Evolutionary conservation across 2,797 vertebrate species (phyloP), one percentile per base, ranked within the genome.

Genomic region (Acipenser ruthenus): DNA sequence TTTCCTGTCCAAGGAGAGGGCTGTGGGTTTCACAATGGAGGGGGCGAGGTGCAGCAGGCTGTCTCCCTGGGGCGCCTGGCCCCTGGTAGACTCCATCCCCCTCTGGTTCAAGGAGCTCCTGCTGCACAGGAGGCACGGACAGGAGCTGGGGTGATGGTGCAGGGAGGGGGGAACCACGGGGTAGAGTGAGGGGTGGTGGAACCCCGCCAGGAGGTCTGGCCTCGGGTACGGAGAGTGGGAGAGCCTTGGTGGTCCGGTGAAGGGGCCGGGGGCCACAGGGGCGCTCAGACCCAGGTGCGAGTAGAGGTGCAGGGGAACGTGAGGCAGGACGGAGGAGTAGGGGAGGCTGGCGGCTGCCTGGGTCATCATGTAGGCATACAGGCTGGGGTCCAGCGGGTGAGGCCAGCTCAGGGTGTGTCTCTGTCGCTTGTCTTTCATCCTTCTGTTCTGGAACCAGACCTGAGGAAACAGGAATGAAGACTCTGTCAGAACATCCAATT

Each of bases 401-500:
- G 79, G 73, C 83, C 85, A 88, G n/a, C 74, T 75, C 67, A 88
- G 48, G 12, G 79, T 72, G 72, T 80, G 82, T 65, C 82, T 81
- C 74, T 89, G 86, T 0, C 84, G 76, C 71, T 88, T 89, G 67
- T 88, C 86, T 69, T 91, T 91, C 88, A 91, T 91, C 64, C 88
- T 76, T 68, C 82, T 64, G 78, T 91, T 89, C 73, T 90, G 88
- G 69, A 88, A 89, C 84, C 86, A 89, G 48, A 89, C 66, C 73
- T 85, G 50, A 1, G 47, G 23, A 37, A 3, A 37, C 23, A 37
- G 23, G 23, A 37, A 37, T 37, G 23, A 37, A 37, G 4, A 37
- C 23, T 37, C 23, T 37, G 23, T 37, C 23, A 37, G 23, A 37
- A 37, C 4, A 2, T 37, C 2, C 23, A 37, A 37, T 37, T 37